Percentiles rank a stretch among this genome's conserved stretches.
phyloP scores from a whole-genome alignment of 30 jellyfish, hydroid and myxozoan genomes.

The Cassiopea xamachana region DNA sequence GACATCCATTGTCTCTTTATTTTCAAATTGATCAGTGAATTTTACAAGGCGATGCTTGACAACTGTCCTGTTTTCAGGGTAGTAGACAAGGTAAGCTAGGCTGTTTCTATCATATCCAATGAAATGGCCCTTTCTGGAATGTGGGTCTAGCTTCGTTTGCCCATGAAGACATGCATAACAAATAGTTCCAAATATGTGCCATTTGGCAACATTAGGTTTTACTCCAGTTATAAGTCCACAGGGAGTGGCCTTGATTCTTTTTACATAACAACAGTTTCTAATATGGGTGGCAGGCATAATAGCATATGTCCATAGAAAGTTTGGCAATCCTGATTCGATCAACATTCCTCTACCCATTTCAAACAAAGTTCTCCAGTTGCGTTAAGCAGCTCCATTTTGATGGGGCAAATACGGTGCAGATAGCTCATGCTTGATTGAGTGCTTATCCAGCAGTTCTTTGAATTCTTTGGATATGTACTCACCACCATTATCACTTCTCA shows the following conservation, averaged over 20 bases:
- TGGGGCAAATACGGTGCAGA: slow-evolving; percentile 54
- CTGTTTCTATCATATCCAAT: slow-evolving; percentile 72
- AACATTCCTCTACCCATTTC: background rate
- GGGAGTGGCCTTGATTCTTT: slow-evolving; percentile 60
- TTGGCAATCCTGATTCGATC: slow-evolving; percentile 39
- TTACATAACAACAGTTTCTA: slow-evolving; percentile 17
- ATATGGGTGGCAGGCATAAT: slow-evolving; percentile 3
- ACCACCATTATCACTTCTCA: slow-evolving; percentile 63
- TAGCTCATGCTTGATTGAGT: slow-evolving; percentile 39
- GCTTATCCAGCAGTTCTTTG: slow-evolving; percentile 10
- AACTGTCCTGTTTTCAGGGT: slow-evolving; percentile 17
- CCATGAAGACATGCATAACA: slow-evolving; percentile 59
- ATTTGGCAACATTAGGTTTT: slow-evolving; percentile 55
- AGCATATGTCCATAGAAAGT: slow-evolving; percentile 48
- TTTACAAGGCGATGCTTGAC: background rate
- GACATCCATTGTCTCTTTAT: background rate
- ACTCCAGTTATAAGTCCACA: slow-evolving; percentile 63
- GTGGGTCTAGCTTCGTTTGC: slow-evolving; percentile 42
- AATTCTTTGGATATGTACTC: slow-evolving; percentile 48
- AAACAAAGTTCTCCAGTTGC: background rate
- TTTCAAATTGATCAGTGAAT: background rate
- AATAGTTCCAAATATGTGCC: slow-evolving; percentile 47
- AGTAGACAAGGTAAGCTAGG: slow-evolving; percentile 62
- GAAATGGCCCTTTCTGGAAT: slow-evolving; percentile 41
- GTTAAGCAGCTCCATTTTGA: slow-evolving; percentile 52